A percentile compares a stretch with the other conserved stretches of the same genome.
Evolutionary conservation across 2,113 vertebrate species (phyloP).

Genomic region (Pipra filicauda): DNA sequence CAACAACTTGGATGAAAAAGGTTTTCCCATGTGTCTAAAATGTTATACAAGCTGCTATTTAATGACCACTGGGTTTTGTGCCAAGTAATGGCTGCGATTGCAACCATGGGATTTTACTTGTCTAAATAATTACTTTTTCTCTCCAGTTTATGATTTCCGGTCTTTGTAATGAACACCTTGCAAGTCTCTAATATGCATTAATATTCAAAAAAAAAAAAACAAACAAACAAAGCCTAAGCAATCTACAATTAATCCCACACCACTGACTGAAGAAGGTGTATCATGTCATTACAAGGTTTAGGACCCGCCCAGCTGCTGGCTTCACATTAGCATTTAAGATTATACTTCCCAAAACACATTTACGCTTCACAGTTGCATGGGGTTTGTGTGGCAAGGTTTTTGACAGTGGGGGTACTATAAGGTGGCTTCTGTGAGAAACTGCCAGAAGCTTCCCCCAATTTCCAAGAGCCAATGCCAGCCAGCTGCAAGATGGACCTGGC

Average conservation of each 20-base stretch:
- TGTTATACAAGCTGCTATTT: neutral
- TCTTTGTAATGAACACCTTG: neutral
- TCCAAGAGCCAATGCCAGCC: neutral
- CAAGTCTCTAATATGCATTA: neutral
- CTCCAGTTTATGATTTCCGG: neutral
- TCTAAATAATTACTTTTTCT: neutral
- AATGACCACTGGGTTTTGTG: neutral
- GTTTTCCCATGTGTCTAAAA: neutral
- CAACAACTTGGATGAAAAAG: neutral
- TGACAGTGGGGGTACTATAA: neutral
- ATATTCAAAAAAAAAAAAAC: neutral
- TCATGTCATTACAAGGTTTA: neutral
- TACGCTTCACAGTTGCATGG: neutral
- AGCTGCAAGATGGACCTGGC: neutral
- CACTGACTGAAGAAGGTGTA: neutral
- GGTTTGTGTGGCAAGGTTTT: neutral
- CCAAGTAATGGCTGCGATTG: neutral
- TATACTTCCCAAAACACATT: neutral
- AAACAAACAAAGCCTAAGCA: neutral
- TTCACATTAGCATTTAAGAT: neutral
- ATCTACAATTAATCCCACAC: neutral
- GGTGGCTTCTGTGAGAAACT: neutral
- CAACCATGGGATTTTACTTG: neutral
- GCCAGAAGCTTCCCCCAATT: neutral
- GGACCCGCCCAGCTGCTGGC: neutral